Percentiles rank a stretch among this genome's conserved stretches.
phyloP scores from a whole-genome alignment of 1,140 invertebrate species.

The Phocides pigmalion region DNA sequence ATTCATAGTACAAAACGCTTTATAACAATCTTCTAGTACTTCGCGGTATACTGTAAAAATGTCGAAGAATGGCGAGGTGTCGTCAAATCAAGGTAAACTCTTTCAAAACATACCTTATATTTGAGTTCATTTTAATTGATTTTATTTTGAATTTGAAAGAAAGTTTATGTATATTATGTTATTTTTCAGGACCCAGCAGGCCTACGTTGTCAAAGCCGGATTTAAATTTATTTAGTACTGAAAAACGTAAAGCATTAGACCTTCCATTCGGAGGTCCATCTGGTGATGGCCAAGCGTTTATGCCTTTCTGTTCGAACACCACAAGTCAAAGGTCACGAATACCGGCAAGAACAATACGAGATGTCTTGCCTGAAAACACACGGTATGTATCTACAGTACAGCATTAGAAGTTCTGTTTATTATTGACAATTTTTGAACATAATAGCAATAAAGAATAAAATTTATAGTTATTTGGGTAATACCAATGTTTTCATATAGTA shows the following conservation, averaged over 20 bases:
- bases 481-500: no score
- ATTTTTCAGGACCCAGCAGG: conserved; percentile 67
- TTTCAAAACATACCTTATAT: conserved; percentile 36
- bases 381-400: conserved; percentile 50
- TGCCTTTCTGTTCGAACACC: conserved; percentile 66
- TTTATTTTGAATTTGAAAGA: conserved; percentile 11
- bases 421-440: no score
- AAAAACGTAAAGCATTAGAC: conserved; percentile 75
- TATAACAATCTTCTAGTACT: conserved; percentile 2
- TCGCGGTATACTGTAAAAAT: conserved; percentile 57
- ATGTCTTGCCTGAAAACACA: conserved; percentile 75
- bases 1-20: conserved; percentile 20
- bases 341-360: conserved; percentile 71
- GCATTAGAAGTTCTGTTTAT: not conserved
- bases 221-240: conserved; percentile 70
- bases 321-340: conserved; percentile 56
- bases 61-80: conserved; percentile 82
- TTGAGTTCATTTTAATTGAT: conserved; percentile 7
- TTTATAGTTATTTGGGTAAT: no score
- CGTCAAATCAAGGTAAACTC: conserved; percentile 78
- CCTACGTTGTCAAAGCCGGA: conserved; percentile 70
- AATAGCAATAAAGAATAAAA: no score
- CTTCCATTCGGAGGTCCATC: conserved; percentile 69
- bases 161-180: not conserved
- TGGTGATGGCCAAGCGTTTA: conserved; percentile 69